Evolutionary conservation across 2,797 vertebrate genomes (phyloP).

Genomic region (Lagodon rhomboides): DNA sequence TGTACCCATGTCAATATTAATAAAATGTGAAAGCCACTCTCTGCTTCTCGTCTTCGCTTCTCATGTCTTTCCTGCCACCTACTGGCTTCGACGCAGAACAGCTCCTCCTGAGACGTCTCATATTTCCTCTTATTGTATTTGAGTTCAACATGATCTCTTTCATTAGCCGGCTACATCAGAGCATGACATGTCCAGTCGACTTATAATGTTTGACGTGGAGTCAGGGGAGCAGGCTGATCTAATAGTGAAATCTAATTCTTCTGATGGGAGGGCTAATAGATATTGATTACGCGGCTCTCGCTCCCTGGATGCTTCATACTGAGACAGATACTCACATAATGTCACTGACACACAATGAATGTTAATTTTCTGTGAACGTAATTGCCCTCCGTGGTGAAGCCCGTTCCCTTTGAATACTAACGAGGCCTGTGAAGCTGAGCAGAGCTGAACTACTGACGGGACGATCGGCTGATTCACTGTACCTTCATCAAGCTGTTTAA

Average conservation of each 20-base stretch:
- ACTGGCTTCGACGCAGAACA: constrained; percentile 43
- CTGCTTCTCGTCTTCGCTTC: constrained; percentile 33
- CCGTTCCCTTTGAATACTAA: constrained; percentile 70
- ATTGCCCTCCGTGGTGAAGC: constrained; percentile 65
- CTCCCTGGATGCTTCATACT: constrained; percentile 71
- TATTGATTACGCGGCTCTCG: constrained; percentile 80
- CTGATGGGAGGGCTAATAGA: constrained; percentile 83
- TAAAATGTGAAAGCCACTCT: constrained; percentile 72
- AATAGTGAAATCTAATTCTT: constrained; percentile 84
- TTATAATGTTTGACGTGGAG: constrained; percentile 80
- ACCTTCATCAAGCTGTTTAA: constrained; percentile 24
- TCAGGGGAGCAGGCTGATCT: constrained; percentile 77
- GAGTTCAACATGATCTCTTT: constrained; percentile 79
- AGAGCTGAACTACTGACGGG: neutral
- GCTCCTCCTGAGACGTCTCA: constrained; percentile 32
- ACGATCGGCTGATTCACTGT: constrained; percentile 40
- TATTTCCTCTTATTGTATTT: constrained; percentile 70
- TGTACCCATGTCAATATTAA: constrained; percentile 76
- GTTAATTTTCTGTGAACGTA: constrained; percentile 75
- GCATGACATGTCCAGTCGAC: constrained; percentile 74
- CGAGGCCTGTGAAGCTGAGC: constrained; percentile 37
- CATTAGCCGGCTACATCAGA: constrained; percentile 69
- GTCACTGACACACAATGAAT: constrained; percentile 77
- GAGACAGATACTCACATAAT: constrained; percentile 77
- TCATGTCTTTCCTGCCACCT: constrained; percentile 66